Evolutionary conservation across 2,888 invertebrate genomes (phyloP).

Genomic region (Pseudolycoriella hygida): DNA sequence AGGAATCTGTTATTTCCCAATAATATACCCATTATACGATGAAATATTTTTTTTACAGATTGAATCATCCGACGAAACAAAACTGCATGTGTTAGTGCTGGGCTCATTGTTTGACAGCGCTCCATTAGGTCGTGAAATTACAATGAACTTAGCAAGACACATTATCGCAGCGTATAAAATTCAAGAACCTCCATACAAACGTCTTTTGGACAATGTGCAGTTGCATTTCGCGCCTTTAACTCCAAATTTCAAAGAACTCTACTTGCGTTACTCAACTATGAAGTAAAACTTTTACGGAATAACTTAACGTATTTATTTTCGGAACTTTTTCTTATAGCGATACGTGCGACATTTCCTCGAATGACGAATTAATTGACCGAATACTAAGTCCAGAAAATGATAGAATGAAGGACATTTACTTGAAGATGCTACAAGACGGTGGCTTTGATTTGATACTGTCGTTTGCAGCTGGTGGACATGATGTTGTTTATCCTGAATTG

Average conservation of each 20-base stretch:
- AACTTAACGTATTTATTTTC: too few relatives aligned
- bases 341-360: conserved; percentile 23
- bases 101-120: conserved; percentile 70
- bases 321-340: conserved; percentile 15
- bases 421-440: conserved; percentile 43
- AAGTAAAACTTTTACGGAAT: too few relatives aligned
- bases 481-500: conserved; percentile 29
- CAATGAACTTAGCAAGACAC: conserved; percentile 67
- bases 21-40: too few relatives aligned
- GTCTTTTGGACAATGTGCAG: conserved; percentile 50
- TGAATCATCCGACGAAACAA: conserved; percentile 59
- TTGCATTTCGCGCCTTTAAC: conserved; percentile 58
- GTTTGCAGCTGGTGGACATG: conserved; percentile 53
- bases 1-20: too few relatives aligned
- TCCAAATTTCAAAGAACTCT: background rate
- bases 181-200: conserved; percentile 44
- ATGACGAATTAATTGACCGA: conserved; percentile 46
- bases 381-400: conserved; percentile 30
- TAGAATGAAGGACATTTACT: conserved; percentile 30
- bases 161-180: conserved; percentile 50
- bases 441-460: conserved; percentile 55
- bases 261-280: background rate
- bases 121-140: conserved; percentile 68
- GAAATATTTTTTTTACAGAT: too few relatives aligned
- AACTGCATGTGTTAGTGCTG: conserved; percentile 66